Evolutionary conservation across 2,797 vertebrate genomes (phyloP).

Genomic region (Lacerta bilineata): DNA sequence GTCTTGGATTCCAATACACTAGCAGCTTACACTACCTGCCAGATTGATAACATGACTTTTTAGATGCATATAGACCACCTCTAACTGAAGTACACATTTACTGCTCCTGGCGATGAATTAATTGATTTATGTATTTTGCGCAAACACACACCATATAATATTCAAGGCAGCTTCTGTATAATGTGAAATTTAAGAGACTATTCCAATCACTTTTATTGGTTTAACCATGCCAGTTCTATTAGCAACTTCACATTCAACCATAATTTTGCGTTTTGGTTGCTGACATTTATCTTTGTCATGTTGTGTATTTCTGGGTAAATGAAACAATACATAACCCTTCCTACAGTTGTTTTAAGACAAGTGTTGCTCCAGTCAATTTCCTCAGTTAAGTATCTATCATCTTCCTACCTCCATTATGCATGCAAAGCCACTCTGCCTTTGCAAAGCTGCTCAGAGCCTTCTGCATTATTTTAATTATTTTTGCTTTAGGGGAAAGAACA

Average conservation of each 20-base stretch:
- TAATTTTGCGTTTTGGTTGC: background rate
- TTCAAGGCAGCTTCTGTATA: background rate
- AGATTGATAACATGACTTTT: background rate
- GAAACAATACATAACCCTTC: background rate
- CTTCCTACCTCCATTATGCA: constrained; percentile 40
- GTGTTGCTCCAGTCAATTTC: constrained; percentile 8
- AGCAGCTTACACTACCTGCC: background rate
- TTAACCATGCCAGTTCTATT: background rate
- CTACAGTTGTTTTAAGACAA: background rate
- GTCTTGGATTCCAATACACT: constrained; percentile 3
- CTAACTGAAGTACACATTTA: background rate
- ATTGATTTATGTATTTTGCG: background rate
- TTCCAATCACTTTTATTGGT: constrained; percentile 34
- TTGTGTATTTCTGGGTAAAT: background rate
- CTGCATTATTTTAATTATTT: constrained; percentile 38
- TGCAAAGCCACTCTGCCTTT: constrained; percentile 19
- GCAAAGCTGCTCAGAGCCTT: constrained; percentile 30
- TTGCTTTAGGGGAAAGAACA: constrained; percentile 19
- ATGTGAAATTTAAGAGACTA: background rate
- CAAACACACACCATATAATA: background rate
- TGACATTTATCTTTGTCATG: background rate
- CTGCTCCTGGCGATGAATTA: background rate
- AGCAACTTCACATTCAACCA: constrained; percentile 17
- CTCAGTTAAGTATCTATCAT: constrained; percentile 19
- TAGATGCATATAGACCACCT: background rate